Base-by-base conservation (phyloP, 2,888 invertebrate species). In the Hypsopygia costalis region DNA sequence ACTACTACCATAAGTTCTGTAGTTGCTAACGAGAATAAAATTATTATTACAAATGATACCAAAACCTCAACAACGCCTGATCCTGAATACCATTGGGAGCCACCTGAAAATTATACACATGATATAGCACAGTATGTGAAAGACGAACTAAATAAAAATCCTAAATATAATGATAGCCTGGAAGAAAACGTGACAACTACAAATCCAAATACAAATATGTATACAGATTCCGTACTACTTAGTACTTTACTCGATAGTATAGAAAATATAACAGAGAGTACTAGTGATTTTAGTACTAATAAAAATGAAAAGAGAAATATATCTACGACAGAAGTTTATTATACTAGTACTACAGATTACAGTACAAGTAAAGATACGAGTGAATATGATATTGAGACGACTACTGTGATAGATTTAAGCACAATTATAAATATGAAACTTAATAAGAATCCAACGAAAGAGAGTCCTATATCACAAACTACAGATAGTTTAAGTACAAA, bases 71-170 rank as follows among this genome's bases (percentile, higher is more conserved):
- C 49, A 11, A 52, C 47, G 36, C 44, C 52, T 12, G 67, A 80
- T 42, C 67, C 71, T 21, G 70, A 75, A 37, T 69, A 58, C n/a
- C 47, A 61, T 22, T 77, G 71, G 70, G 49, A 46, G 7, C 67
- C 69, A n/a, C 69, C 75, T 2, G 64, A 58, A 25, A 77, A 75
- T 38, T 69, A 75, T 25, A 63, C 70, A 0, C 58, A 72, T 51
- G 65, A 69, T 25, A 69, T 73, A 34, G 52, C 63, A 41, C 51
- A 66, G 32, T 56, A 68, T 37, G 69, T 77, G 4, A 65, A 74
- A 42, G 69, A 16, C 4, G 3, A 77, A 44, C 45, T 75, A 56
- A 49, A 29, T 58, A 55, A 35, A 62, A 56, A 32, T 25, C 11
- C 32, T 12, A 32, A 21, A 32, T 25, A 11, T 25, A 31, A 38